phyloP scores from a whole-genome alignment of 2,797 vertebrate genomes.

The Carduelis carduelis region DNA sequence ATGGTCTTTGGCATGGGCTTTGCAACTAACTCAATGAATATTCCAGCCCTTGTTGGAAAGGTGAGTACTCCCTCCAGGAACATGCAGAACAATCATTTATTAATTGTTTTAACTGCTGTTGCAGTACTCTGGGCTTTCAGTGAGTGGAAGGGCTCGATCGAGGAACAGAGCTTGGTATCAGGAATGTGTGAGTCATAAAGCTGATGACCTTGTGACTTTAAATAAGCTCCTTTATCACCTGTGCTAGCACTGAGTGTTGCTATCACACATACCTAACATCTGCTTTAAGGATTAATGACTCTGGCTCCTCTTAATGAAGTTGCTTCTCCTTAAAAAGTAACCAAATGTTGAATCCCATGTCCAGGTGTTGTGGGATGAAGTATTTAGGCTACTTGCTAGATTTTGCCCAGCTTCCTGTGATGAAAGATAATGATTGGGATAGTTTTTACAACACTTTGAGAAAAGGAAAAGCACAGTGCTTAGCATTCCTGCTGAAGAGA shows the following conservation, averaged over 20 bases:
- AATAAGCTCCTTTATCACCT: background rate
- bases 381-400: background rate
- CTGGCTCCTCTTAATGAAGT: background rate
- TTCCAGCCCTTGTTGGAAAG: slow-evolving; percentile 89
- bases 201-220: background rate
- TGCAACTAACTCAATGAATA: slow-evolving; percentile 96
- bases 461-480: background rate
- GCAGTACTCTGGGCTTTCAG: background rate
- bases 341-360: background rate
- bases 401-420: background rate
- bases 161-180: background rate
- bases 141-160: background rate
- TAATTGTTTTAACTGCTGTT: background rate
- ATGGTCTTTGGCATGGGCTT: slow-evolving; percentile 97
- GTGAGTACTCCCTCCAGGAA: slow-evolving; percentile 66
- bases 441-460: background rate
- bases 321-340: background rate
- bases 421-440: background rate
- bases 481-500: background rate
- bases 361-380: background rate
- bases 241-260: background rate
- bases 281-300: background rate
- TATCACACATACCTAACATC: background rate
- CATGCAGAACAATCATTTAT: rapidly evolving
- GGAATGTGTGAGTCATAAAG: background rate